Evolutionary conservation across 2,888 invertebrate genomes (phyloP).

Genomic region (Nemotelus pantherinus): DNA sequence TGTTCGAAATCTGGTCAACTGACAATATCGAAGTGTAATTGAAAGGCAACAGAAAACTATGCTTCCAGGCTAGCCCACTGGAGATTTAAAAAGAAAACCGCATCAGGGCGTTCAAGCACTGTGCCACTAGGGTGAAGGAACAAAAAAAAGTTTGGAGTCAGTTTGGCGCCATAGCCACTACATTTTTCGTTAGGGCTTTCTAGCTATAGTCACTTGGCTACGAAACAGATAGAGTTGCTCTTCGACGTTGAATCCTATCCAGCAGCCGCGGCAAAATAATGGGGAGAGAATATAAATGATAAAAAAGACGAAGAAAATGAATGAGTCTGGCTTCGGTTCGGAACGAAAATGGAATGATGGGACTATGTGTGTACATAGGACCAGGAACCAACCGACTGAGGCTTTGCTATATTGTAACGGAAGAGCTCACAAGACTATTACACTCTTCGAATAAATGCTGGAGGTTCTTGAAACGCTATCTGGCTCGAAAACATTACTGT

Average conservation of each 20-base stretch:
- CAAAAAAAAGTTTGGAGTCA: conserved; percentile 23
- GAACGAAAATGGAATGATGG: not conserved
- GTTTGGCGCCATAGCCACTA: conserved; percentile 28
- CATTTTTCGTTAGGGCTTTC: not conserved
- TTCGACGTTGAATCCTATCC: not conserved
- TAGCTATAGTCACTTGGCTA: not conserved
- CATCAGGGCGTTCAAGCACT: not conserved
- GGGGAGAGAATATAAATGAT: not conserved
- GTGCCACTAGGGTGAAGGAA: not conserved
- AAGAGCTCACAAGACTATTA: conserved; percentile 26
- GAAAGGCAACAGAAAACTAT: conserved; percentile 25
- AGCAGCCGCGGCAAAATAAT: not conserved
- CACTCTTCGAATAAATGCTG: conserved; percentile 24
- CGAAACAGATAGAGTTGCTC: not conserved
- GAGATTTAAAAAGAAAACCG: not conserved
- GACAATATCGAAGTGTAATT: conserved; percentile 24
- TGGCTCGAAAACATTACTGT: not conserved
- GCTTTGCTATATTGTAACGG: not conserved
- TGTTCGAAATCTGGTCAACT: conserved; percentile 11
- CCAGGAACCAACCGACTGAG: no score
- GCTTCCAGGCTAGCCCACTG: not conserved
- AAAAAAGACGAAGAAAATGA: conserved; percentile 14
- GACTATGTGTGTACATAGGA: not conserved
- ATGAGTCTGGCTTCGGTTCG: conserved; percentile 5
- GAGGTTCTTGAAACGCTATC: not conserved